phyloP scores from a whole-genome alignment of 2,797 vertebrate species.

The Lophius americanus region DNA sequence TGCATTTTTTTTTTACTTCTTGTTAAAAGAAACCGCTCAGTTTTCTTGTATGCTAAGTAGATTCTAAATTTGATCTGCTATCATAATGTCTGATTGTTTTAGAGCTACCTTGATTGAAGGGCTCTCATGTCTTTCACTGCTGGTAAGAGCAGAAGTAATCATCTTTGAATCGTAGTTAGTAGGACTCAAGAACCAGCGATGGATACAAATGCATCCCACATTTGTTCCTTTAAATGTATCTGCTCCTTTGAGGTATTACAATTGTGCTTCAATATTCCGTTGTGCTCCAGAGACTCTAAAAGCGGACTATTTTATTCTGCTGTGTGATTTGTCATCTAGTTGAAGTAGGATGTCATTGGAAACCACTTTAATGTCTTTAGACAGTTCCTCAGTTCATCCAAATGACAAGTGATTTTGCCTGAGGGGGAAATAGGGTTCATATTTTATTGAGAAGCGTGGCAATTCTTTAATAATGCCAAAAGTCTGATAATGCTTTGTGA shows the following conservation, averaged over 20 bases:
- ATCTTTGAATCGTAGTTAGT: slow-evolving; percentile 64
- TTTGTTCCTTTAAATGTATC: slow-evolving; percentile 49
- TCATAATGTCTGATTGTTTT: slow-evolving; percentile 44
- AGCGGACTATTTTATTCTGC: slow-evolving; percentile 69
- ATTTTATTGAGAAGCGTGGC: slow-evolving; percentile 73
- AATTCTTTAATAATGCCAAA: slow-evolving; percentile 69
- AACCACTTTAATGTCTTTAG: slow-evolving; percentile 78
- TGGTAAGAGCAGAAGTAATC: slow-evolving; percentile 61
- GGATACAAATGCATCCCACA: slow-evolving; percentile 51
- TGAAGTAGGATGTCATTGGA: slow-evolving; percentile 76
- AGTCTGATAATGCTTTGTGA: slow-evolving; percentile 63
- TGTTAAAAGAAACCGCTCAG: slow-evolving; percentile 14
- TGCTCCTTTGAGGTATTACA: slow-evolving; percentile 46
- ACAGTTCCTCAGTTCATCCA: slow-evolving; percentile 70
- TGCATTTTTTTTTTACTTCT: not conserved
- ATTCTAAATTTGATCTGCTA: slow-evolving; percentile 37
- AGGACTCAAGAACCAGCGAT: slow-evolving; percentile 48
- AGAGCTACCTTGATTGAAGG: slow-evolving; percentile 70
- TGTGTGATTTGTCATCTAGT: slow-evolving; percentile 76
- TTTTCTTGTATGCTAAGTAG: slow-evolving; percentile 30
- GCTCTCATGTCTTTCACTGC: slow-evolving; percentile 59
- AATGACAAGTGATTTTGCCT: slow-evolving; percentile 70
- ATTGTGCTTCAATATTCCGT: slow-evolving; percentile 61
- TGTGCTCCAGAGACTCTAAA: slow-evolving; percentile 47
- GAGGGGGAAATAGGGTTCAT: slow-evolving; percentile 56